These are phyloP conservation scores for Anas bernieri DNA, from an alignment of 2,797 vertebrate species.

Conservation along the genomic window DNA sequence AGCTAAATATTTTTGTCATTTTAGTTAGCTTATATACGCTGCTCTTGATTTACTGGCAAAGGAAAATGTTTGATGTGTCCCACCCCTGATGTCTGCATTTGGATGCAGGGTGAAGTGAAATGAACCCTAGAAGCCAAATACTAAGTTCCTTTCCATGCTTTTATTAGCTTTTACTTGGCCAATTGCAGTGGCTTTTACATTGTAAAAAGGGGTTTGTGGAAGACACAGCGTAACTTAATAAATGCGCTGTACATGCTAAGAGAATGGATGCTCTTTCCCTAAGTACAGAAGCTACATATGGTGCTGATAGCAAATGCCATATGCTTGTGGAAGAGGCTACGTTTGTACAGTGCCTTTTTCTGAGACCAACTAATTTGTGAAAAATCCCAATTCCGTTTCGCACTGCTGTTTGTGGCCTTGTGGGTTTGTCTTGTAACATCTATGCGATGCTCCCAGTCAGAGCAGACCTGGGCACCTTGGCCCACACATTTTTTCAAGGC, in stretches of 20 bases:
- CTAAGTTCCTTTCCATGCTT: background rate
- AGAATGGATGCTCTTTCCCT: conserved; percentile 54
- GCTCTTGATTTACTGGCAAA: conserved; percentile 25
- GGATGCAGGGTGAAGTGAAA: conserved; percentile 50
- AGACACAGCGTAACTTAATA: conserved; percentile 49
- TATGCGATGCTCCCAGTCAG: background rate
- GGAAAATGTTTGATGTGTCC: conserved; percentile 37
- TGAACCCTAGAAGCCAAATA: conserved; percentile 44
- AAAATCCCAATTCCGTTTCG: conserved; percentile 49
- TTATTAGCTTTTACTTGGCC: conserved; percentile 61
- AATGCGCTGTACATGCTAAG: conserved; percentile 11
- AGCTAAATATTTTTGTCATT: conserved; percentile 64
- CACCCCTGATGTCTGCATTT: conserved; percentile 45
- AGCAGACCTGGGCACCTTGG: accelerated
- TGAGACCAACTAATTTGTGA: conserved; percentile 54
- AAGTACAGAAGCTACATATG: conserved; percentile 63
- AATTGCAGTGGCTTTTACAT: conserved; percentile 18
- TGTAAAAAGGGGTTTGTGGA: conserved; percentile 47
- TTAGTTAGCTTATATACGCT: conserved; percentile 32
- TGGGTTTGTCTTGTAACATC: conserved; percentile 31
- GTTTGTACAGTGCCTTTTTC: conserved; percentile 49
- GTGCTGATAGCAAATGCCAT: conserved; percentile 64
- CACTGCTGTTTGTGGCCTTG: background rate
- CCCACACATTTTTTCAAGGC: background rate
- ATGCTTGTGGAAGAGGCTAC: conserved; percentile 56